Conservation (phyloP, 2,888 invertebrate species). For the Sesamia inferens region DNA sequence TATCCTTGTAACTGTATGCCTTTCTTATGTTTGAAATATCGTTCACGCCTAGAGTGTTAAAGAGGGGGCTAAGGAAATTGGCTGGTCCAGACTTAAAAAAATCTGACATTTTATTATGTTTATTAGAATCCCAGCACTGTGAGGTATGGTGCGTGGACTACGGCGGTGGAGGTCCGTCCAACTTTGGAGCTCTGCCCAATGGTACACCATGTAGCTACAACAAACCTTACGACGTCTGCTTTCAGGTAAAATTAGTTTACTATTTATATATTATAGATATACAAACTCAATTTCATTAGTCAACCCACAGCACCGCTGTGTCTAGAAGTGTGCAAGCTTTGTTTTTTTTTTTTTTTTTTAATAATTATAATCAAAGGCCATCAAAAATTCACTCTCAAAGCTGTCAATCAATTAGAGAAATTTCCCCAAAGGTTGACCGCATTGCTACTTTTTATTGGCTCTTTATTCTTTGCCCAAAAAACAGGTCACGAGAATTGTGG, state of each 20-base stretch:
- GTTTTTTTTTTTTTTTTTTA: no score
- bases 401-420: no score
- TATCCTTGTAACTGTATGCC: not conserved
- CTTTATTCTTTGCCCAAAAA: no score
- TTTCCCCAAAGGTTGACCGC: no score
- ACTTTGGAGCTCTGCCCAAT: conserved; percentile 80
- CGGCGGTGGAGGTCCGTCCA: conserved; percentile 78
- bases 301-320: not conserved
- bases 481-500: no score
- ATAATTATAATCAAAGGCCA: no score
- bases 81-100: not conserved
- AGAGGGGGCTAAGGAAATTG: not conserved
- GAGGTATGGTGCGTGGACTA: conserved; percentile 85
- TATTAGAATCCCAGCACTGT: conserved; percentile 81
- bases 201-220: conserved; percentile 84
- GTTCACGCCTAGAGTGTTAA: not conserved
- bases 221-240: conserved; percentile 83
- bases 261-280: not conserved
- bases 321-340: not conserved
- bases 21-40: not conserved
- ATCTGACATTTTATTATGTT: not conserved
- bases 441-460: no score
- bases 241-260: conserved; percentile 74
- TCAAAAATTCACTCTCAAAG: no score
- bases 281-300: not conserved